A percentile compares a stretch with the other conserved stretches of the same genome.
phyloP scores from a whole-genome alignment of 2,113 vertebrate species.

The Vireo altiloquus region DNA sequence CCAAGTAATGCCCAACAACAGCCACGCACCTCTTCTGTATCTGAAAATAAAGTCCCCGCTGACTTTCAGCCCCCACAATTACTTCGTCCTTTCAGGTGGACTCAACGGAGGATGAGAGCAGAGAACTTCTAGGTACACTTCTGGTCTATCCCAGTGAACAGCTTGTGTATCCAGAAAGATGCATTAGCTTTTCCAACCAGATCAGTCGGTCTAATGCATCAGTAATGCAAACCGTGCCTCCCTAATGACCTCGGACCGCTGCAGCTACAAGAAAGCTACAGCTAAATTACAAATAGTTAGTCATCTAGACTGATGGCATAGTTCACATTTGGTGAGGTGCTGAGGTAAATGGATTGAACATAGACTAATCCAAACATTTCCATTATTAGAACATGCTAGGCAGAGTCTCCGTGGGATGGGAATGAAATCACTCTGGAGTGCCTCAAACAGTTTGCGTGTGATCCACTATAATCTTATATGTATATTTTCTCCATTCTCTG shows the following conservation, averaged over 20 bases:
- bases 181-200: not conserved
- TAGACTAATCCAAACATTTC: constrained; percentile 58
- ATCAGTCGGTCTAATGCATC: not conserved
- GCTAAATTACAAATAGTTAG: constrained; percentile 17
- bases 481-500: constrained; percentile 43
- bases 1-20: not conserved
- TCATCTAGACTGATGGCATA: constrained; percentile 15
- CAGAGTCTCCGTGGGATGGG: not conserved
- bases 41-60: fast-evolving
- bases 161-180: not conserved
- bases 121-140: not conserved
- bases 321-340: constrained; percentile 35
- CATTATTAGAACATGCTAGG: constrained; percentile 42
- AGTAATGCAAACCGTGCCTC: not conserved
- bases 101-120: not conserved
- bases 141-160: not conserved
- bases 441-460: constrained; percentile 17
- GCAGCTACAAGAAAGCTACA: not conserved
- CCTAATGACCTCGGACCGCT: not conserved
- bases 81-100: not conserved
- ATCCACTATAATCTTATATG: not conserved
- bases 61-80: not conserved
- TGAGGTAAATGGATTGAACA: constrained; percentile 9
- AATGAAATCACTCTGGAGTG: constrained; percentile 1
- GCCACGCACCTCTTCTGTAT: not conserved